These are phyloP conservation scores for Byasa hedistus DNA, from an alignment of 2,888 invertebrate species.

Conservation along the genomic window DNA sequence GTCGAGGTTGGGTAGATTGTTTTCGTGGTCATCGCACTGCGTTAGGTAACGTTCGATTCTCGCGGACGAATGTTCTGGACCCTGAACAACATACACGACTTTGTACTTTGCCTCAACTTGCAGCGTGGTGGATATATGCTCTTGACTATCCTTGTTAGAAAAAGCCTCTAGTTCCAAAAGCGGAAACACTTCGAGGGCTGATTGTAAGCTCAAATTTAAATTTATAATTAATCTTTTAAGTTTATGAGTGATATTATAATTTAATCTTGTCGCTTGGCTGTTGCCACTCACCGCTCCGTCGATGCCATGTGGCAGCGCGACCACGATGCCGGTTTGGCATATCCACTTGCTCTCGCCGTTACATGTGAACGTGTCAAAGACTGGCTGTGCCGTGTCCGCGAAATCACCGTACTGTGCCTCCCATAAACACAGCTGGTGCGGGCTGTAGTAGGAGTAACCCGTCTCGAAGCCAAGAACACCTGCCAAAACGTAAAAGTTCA, in stretches of 20 bases:
- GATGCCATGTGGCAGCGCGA: conserved; percentile 90
- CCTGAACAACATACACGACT: conserved; percentile 61
- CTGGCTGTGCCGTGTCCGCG: conserved; percentile 84
- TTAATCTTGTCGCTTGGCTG: too few relatives aligned
- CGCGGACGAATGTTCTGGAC: conserved; percentile 84
- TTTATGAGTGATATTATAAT: too few relatives aligned
- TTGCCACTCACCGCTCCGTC: conserved; percentile 79
- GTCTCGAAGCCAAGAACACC: conserved; percentile 85
- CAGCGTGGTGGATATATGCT: too few relatives aligned
- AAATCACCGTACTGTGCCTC: conserved; percentile 95
- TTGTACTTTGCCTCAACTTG: too few relatives aligned
- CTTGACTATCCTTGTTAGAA: too few relatives aligned
- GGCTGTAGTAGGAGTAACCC: conserved; percentile 89
- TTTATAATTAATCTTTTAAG: too few relatives aligned
- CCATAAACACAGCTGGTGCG: conserved; percentile 87
- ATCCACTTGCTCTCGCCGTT: conserved; percentile 91
- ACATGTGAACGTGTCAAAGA: conserved; percentile 82
- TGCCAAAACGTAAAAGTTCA: conserved; percentile 31
- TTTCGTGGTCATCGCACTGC: conserved; percentile 82
- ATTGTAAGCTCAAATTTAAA: too few relatives aligned
- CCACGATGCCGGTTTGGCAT: conserved; percentile 87
- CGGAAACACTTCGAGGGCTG: too few relatives aligned
- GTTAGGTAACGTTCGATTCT: conserved; percentile 85
- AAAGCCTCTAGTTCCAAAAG: too few relatives aligned
- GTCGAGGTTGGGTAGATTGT: conserved; percentile 78